Percentiles rank a stretch among this genome's conserved stretches.
phyloP scores from a whole-genome alignment of 2,797 vertebrate species.

The Sebastes wilsoni region DNA sequence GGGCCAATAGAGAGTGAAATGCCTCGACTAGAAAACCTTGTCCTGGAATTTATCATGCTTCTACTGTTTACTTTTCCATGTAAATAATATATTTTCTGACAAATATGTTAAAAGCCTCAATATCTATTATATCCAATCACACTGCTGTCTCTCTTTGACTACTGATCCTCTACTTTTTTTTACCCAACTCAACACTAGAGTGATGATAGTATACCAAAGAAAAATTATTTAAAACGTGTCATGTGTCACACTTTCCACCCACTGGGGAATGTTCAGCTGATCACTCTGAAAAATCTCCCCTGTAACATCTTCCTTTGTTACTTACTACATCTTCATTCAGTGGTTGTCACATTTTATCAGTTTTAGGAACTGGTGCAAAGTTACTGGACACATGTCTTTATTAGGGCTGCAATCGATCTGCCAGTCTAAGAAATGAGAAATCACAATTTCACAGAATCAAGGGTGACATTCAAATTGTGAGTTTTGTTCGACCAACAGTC shows the following conservation, averaged over 20 bases:
- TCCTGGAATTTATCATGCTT: neutral
- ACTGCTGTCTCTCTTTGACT: neutral
- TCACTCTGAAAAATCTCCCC: neutral
- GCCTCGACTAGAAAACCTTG: neutral
- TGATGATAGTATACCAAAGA: neutral
- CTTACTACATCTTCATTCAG: neutral
- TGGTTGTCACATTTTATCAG: neutral
- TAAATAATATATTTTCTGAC: neutral
- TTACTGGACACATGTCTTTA: neutral
- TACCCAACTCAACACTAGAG: neutral
- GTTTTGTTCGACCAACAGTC: neutral
- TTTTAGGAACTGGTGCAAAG: neutral
- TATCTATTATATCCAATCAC: too few species aligned
- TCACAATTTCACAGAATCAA: neutral
- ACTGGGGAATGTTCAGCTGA: neutral
- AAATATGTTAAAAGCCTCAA: neutral
- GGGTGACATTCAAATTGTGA: neutral
- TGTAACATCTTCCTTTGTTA: neutral
- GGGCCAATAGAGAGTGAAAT: slow-evolving; percentile 56
- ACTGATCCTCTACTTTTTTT: neutral
- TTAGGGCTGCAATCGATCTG: neutral
- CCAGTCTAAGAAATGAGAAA: neutral
- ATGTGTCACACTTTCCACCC: neutral
- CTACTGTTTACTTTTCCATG: neutral
- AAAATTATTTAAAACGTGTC: neutral